Conservation (phyloP, 2,113 vertebrate species). For the Hippocampus mohnikei region DNA sequence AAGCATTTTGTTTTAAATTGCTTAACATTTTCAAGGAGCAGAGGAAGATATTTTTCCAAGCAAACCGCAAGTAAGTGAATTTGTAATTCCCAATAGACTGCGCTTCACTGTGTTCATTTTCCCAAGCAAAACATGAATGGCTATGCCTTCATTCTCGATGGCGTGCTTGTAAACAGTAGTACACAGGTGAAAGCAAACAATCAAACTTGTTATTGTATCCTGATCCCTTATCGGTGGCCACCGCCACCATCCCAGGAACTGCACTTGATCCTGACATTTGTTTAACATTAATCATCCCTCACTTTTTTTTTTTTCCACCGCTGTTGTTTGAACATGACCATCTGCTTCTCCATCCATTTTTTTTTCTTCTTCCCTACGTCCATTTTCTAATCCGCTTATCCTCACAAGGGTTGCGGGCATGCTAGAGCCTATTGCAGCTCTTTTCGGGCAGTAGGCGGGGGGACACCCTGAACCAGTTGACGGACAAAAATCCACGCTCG, state of each 20-base stretch:
- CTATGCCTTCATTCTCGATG: background rate
- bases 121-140: background rate
- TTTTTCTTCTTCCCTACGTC: constrained; percentile 1
- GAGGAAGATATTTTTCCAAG: no score
- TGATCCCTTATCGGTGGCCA: constrained; percentile 7
- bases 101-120: background rate
- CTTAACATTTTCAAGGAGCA: no score
- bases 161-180: background rate
- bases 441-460: no score
- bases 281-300: constrained; percentile 48
- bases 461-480: no score
- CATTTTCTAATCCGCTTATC: no score
- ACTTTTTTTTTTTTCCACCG: constrained; percentile 15
- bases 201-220: constrained; percentile 19
- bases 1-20: no score
- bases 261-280: constrained; percentile 64
- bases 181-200: constrained; percentile 17
- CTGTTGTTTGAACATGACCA: constrained; percentile 48
- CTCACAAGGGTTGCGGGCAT: no score
- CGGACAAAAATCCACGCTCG: no score
- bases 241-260: constrained; percentile 38
- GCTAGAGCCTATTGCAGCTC: no score
- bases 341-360: constrained; percentile 26
- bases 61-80: no score
- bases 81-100: background rate